Percentiles rank a stretch among this genome's conserved stretches.
phyloP scores from a whole-genome alignment of 2,797 vertebrate genomes.

The Enteromius viviparus region DNA sequence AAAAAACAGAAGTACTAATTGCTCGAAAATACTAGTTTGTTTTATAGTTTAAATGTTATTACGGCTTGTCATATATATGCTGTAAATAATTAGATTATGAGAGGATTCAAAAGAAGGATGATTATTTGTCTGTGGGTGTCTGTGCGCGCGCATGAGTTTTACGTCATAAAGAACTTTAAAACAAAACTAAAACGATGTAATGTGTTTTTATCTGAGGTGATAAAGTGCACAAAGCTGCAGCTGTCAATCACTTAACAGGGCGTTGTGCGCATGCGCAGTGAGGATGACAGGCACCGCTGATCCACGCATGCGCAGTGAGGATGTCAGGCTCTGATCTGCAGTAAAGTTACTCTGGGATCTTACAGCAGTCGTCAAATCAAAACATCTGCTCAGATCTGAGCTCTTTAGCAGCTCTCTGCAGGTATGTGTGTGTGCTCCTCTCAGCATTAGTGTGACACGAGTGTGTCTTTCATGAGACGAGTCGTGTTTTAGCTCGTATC shows the following conservation, averaged over 20 bases:
- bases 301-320: not conserved
- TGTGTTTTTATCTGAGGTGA: not conserved
- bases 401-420: not conserved
- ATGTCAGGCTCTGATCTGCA: not conserved
- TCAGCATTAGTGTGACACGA: too few relatives aligned
- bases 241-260: not conserved
- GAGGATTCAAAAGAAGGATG: not conserved
- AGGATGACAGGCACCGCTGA: too few relatives aligned
- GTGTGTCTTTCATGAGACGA: not conserved
- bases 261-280: conserved; percentile 29
- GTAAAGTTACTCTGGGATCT: not conserved
- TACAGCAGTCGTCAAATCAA: not conserved
- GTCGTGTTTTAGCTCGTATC: not conserved
- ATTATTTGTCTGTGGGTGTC: not conserved
- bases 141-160: not conserved
- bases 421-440: not conserved
- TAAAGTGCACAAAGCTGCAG: not conserved
- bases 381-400: not conserved
- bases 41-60: too few relatives aligned
- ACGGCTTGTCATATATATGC: not conserved
- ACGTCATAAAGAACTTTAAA: not conserved
- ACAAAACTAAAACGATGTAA: not conserved
- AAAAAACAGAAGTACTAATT: too few relatives aligned
- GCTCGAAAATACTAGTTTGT: too few relatives aligned
- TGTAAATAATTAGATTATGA: not conserved